These are phyloP conservation scores for Mesaphorura yosii DNA, from an alignment of 1,140 invertebrate species.

Conservation along the genomic window DNA sequence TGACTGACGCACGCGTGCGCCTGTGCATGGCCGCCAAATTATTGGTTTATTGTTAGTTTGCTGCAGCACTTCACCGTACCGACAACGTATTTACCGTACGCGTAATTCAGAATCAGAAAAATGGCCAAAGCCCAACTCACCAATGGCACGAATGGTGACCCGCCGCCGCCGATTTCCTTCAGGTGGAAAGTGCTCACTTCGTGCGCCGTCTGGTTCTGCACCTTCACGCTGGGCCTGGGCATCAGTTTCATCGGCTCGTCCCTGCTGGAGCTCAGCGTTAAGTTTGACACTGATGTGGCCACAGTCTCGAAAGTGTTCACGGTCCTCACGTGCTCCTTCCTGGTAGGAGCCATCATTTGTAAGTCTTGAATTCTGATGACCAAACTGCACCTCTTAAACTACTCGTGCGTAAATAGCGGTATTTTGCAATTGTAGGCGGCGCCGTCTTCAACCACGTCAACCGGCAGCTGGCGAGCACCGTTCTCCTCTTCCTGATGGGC, in stretches of 20 bases:
- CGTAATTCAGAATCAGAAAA: too few relatives aligned
- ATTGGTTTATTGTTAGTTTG: too few relatives aligned
- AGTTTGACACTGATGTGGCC: not conserved
- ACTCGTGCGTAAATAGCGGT: not conserved
- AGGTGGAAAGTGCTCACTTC: slow-evolving; percentile 1
- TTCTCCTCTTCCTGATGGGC: not conserved
- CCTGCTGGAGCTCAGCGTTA: not conserved
- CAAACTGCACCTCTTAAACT: not conserved
- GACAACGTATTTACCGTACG: too few relatives aligned
- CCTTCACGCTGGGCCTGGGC: slow-evolving; percentile 2
- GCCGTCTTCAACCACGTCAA: slow-evolving; percentile 5
- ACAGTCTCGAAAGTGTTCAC: slow-evolving; percentile 4
- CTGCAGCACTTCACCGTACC: too few relatives aligned
- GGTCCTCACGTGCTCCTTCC: slow-evolving; percentile 1
- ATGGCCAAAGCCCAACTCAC: too few relatives aligned
- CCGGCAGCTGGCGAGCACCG: not conserved
- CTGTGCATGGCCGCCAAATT: too few relatives aligned
- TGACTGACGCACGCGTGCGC: too few relatives aligned
- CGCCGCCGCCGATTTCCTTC: too few relatives aligned
- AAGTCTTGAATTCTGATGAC: not conserved
- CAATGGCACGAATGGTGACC: too few relatives aligned
- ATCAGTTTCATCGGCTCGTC: not conserved
- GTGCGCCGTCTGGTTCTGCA: not conserved
- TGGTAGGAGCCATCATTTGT: slow-evolving; percentile 2
- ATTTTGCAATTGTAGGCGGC: not conserved